These are phyloP conservation scores for Crossocerus cetratus DNA, from an alignment of 2,888 invertebrate genomes.

Conservation along the genomic window DNA sequence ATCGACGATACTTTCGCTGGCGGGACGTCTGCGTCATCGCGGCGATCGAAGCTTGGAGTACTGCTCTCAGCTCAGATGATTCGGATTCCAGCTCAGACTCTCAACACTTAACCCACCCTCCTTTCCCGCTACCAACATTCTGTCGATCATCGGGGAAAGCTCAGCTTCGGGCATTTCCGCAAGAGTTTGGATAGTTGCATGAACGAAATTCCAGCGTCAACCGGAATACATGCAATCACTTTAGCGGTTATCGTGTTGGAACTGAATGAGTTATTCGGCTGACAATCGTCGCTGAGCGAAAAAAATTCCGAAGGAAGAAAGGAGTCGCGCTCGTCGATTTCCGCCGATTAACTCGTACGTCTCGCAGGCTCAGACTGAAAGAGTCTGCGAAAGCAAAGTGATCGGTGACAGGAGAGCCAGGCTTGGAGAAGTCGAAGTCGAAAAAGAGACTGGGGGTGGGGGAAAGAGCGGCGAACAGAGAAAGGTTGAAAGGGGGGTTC, in stretches of 20 bases:
- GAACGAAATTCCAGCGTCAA: background rate
- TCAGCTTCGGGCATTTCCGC: too few relatives aligned
- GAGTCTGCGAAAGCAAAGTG: background rate
- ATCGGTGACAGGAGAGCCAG: background rate
- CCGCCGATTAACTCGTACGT: slow-evolving; percentile 52
- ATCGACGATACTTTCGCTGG: background rate
- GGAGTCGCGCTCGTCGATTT: slow-evolving; percentile 20
- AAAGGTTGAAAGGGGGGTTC: slow-evolving; percentile 35
- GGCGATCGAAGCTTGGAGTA: background rate
- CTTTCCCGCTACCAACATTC: too few relatives aligned
- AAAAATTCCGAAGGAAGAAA: slow-evolving; percentile 1
- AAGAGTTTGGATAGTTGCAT: too few relatives aligned
- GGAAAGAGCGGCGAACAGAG: background rate
- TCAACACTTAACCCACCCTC: too few relatives aligned
- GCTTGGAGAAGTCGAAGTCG: background rate
- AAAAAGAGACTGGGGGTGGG: background rate
- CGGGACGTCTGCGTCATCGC: background rate
- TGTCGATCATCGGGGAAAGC: too few relatives aligned
- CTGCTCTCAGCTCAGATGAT: too few relatives aligned
- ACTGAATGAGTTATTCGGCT: background rate
- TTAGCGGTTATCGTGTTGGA: slow-evolving; percentile 12
- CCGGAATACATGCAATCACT: slow-evolving; percentile 4
- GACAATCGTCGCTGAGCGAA: slow-evolving; percentile 1
- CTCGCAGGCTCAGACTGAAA: slow-evolving; percentile 5
- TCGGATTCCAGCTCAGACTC: too few relatives aligned